Evolutionary conservation across 2,113 vertebrate species (phyloP).

Genomic region (Chloropsis hardwickii): DNA sequence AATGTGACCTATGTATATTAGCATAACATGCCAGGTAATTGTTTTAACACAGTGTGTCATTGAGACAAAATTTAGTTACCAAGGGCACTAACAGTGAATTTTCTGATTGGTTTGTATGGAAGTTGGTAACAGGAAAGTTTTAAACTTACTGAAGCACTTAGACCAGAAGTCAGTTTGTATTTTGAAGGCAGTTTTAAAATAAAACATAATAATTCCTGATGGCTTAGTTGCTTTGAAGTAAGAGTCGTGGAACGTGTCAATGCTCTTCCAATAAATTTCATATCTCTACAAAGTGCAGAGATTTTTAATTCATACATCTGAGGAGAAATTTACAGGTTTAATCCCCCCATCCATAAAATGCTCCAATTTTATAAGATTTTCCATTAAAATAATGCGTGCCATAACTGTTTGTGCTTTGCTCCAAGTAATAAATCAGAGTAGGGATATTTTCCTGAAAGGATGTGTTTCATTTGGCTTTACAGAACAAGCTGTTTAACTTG

Average conservation of each 20-base stretch:
- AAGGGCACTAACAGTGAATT: not conserved
- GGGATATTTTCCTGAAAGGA: not conserved
- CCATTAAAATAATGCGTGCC: not conserved
- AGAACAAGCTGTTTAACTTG: not conserved
- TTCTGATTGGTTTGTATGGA: not conserved
- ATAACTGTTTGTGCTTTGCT: not conserved
- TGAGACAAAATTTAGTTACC: not conserved
- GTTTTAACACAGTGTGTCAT: not conserved
- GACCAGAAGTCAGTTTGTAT: not conserved
- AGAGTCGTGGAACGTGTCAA: not conserved
- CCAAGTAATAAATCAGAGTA: not conserved
- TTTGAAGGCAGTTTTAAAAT: not conserved
- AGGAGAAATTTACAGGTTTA: not conserved
- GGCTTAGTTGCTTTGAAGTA: not conserved
- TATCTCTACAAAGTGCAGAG: not conserved
- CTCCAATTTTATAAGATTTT: not conserved
- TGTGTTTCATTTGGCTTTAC: not conserved
- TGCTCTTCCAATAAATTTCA: not conserved
- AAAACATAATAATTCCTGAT: not conserved
- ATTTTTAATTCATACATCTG: not conserved
- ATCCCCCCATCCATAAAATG: accelerated
- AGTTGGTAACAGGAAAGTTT: not conserved
- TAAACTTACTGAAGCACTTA: not conserved
- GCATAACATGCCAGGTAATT: not conserved
- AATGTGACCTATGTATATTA: not conserved